phyloP scores from a whole-genome alignment of 2,797 vertebrate genomes.

The Taenioides sp. region DNA sequence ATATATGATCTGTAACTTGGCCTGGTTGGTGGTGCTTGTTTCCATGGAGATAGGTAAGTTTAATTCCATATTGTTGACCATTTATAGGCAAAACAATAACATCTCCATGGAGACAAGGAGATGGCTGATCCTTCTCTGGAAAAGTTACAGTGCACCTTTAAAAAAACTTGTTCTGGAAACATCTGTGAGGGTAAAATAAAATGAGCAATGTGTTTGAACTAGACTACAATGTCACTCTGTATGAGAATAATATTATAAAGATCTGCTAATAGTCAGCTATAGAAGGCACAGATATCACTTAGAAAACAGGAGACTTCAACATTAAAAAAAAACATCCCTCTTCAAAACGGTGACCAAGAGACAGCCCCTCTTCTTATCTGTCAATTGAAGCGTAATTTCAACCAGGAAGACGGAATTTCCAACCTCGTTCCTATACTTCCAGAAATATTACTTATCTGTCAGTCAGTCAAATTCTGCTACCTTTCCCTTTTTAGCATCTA shows the following conservation, averaged over 20 bases:
- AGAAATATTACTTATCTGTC: not conserved
- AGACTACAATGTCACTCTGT: constrained; percentile 21
- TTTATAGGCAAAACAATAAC: too few relatives aligned
- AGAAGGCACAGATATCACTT: constrained; percentile 72
- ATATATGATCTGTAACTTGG: too few relatives aligned
- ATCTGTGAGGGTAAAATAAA: constrained; percentile 11
- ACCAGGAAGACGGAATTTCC: not conserved
- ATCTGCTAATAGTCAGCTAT: constrained; percentile 55
- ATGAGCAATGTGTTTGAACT: constrained; percentile 7
- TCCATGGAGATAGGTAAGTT: too few relatives aligned
- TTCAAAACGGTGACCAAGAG: constrained; percentile 30
- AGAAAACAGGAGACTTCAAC: constrained; percentile 37
- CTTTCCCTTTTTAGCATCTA: not conserved
- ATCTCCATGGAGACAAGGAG: too few relatives aligned
- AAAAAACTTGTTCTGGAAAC: constrained; percentile 27
- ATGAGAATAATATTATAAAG: constrained; percentile 24
- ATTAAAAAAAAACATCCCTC: constrained; percentile 23
- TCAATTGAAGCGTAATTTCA: not conserved
- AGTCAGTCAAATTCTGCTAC: not conserved
- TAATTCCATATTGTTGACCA: too few relatives aligned
- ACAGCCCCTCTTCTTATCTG: constrained; percentile 22
- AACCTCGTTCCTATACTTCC: not conserved
- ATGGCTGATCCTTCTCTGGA: too few relatives aligned
- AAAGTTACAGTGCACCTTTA: too few relatives aligned
- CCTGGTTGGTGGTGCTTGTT: too few relatives aligned